Evolutionary conservation across 2,888 invertebrate genomes (phyloP).

Genomic region (Iphiclides podalirius): DNA sequence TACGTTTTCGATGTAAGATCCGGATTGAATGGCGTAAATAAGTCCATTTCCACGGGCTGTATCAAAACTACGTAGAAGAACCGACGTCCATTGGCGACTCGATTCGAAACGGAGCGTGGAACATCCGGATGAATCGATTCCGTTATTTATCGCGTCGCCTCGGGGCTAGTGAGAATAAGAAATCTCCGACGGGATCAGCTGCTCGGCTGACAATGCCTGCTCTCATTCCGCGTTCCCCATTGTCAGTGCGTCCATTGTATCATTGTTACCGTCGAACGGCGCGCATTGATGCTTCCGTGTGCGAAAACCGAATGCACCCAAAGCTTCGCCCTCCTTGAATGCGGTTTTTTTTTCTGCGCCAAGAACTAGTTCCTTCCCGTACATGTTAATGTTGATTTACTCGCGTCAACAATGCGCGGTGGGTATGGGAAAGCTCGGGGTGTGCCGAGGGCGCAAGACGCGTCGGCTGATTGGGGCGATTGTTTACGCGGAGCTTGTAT

Average conservation of each 20-base stretch:
- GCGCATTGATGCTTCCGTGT: slow-evolving; percentile 71
- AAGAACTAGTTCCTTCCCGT: slow-evolving; percentile 64
- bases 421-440: slow-evolving; percentile 58
- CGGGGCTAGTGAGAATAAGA: slow-evolving; percentile 47
- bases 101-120: slow-evolving; percentile 26
- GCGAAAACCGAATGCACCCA: slow-evolving; percentile 59
- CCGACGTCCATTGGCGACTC: no score
- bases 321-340: slow-evolving; percentile 54
- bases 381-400: slow-evolving; percentile 75
- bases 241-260: slow-evolving; percentile 53
- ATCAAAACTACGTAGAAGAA: no score
- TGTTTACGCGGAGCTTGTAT: slow-evolving; percentile 41
- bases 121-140: slow-evolving; percentile 46
- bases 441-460: background rate
- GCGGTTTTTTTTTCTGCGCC: slow-evolving; percentile 41
- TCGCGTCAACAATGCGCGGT: slow-evolving; percentile 70
- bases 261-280: slow-evolving; percentile 65
- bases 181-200: slow-evolving; percentile 59
- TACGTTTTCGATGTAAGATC: no score
- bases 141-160: slow-evolving; percentile 45
- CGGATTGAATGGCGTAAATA: no score
- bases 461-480: slow-evolving; percentile 8
- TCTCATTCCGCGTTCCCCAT: slow-evolving; percentile 59
- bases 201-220: slow-evolving; percentile 54
- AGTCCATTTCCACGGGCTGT: no score